Evolutionary conservation across 2,113 vertebrate genomes (phyloP).

Genomic region (Scalopus aquaticus): DNA sequence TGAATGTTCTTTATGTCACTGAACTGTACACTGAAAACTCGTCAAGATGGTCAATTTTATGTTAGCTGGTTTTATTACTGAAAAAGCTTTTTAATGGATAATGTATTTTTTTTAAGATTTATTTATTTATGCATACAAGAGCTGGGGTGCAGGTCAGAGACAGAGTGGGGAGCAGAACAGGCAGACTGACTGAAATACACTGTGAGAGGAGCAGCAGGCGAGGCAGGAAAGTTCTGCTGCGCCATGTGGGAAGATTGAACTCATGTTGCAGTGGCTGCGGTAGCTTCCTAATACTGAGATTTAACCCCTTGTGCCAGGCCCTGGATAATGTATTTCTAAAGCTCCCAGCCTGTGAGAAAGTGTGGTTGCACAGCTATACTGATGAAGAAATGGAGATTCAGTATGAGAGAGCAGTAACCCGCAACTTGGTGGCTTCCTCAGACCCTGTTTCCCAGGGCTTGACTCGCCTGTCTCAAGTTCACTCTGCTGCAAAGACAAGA

Average conservation of each 20-base stretch:
- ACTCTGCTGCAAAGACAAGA: neutral
- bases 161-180: no score
- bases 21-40: neutral
- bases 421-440: neutral
- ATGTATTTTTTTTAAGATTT: no score
- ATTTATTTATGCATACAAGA: no score
- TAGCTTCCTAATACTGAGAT: no score
- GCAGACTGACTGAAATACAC: no score
- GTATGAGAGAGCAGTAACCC: accelerated
- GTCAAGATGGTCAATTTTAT: neutral
- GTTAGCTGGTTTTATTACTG: neutral
- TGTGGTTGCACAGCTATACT: neutral
- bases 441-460: neutral
- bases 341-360: neutral
- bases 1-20: neutral
- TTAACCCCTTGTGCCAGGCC: no score
- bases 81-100: neutral
- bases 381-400: neutral
- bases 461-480: neutral
- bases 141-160: no score
- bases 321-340: neutral
- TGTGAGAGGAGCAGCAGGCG: no score
- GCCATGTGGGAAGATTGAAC: no score
- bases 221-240: no score
- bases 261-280: no score